phyloP scores from a whole-genome alignment of 2,888 invertebrate genomes.

The Perizoma flavofasciatum region DNA sequence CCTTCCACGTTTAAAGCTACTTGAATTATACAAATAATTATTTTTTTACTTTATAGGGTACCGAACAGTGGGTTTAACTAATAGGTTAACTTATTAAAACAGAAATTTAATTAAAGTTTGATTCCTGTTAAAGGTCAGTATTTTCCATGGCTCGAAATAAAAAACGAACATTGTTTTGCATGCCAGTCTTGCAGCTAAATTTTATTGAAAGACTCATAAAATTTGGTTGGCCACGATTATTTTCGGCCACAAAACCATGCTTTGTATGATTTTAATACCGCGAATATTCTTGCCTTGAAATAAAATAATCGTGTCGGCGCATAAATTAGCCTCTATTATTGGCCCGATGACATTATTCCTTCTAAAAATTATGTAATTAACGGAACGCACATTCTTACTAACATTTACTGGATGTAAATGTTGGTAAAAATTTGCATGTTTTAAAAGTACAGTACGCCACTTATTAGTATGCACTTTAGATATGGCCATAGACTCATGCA shows the following conservation, averaged over 20 bases:
- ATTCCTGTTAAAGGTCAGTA: no score
- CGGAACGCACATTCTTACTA: constrained; percentile 52
- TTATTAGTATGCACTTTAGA: constrained; percentile 19
- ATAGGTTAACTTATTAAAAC: no score
- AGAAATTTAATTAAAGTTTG: no score
- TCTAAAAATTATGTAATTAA: constrained; percentile 48
- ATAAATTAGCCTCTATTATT: constrained; percentile 46
- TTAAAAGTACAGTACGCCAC: constrained; percentile 25
- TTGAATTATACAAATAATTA: no score
- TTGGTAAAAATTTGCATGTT: constrained; percentile 26
- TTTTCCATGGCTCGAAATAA: no score
- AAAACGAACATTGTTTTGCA: not conserved
- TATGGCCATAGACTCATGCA: no score
- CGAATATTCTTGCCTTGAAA: constrained; percentile 33
- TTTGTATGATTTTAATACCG: constrained; percentile 19
- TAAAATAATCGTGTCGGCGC: constrained; percentile 46
- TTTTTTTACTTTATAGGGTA: no score
- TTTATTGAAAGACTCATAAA: constrained; percentile 15
- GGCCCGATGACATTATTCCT: constrained; percentile 50
- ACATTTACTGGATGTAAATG: constrained; percentile 32
- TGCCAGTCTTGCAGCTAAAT: constrained; percentile 7
- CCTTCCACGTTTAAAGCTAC: no score
- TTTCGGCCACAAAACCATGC: constrained; percentile 14
- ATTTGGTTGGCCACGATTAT: constrained; percentile 15
- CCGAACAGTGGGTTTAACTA: no score